Base-by-base conservation (phyloP, 1,140 invertebrate genomes). In the Lutraria rhynchaena region DNA sequence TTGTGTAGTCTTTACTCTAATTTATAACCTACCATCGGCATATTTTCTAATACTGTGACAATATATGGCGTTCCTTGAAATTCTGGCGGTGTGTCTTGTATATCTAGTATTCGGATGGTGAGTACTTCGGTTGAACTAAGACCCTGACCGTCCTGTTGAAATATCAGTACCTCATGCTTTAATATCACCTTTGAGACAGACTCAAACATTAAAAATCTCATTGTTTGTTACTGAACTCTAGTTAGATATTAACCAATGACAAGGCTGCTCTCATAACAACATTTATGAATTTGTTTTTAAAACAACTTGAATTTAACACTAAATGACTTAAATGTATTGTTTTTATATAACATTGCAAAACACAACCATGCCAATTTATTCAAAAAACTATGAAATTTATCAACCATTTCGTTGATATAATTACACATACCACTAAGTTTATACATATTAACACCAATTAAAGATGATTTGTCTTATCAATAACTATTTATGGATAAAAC, bases 51-150 rank as follows among this genome's bases (percentile, higher is more conserved):
- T 19, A 77, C 55, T 15, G 75, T 77, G 1, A 77, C 75, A 22
- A 77, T 44, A 31, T 77, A 77, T 17, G 75, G 75, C 13, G 60
- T 77, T 17, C 60, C 75, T 44, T 65, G 75, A 44, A 77, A 55
- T 49, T 77, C 60, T 22, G 75, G 75, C 24, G 75, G 60, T 5
- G 75, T 77, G 44, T 77, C 75, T 44, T 77, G 75, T 4, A 77
- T 67, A 58, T 77, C 75, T 13, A 77, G 49, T 55, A 77, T 49
- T 19, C 75, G 75, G 27, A 77, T 37, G 1, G 75, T 77, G 24
- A 77, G 29, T 19, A 77, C 75, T 37, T 77, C 75, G 29, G 57
- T 49, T 29, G 75, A 67, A 17, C 31, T 49, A 11, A 77, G 31
- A 49, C 61, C 61, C n/a, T 22, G 19, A 15, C 75, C 75, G 27